Conservation (phyloP, 2,888 invertebrate genomes). For the Tupiocoris notatus region DNA sequence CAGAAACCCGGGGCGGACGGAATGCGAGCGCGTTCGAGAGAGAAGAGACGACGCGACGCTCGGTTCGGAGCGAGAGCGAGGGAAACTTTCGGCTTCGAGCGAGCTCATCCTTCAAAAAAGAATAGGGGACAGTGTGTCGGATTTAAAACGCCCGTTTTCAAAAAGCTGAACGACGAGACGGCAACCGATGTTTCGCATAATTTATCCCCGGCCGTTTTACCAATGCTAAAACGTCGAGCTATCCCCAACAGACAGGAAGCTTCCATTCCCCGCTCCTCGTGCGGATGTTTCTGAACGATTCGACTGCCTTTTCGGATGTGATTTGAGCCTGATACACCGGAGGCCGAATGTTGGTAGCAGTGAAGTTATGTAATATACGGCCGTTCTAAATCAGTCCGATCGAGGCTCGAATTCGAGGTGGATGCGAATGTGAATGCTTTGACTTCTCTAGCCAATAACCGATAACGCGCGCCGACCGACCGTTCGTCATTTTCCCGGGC, state of each 20-base stretch:
- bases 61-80: background rate
- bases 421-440: background rate
- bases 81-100: background rate
- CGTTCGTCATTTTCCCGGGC: background rate
- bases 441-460: background rate
- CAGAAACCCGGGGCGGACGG: background rate
- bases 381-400: background rate
- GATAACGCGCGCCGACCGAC: background rate
- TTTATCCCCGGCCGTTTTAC: conserved; percentile 29
- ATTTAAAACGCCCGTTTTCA: background rate
- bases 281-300: background rate
- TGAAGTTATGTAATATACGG: background rate
- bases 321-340: background rate
- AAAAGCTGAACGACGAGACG: background rate
- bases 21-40: too few species aligned
- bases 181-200: conserved; percentile 28
- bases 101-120: background rate
- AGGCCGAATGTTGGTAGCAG: background rate
- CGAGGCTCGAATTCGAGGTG: too few species aligned
- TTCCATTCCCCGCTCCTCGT: background rate
- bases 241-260: background rate
- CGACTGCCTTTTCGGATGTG: background rate
- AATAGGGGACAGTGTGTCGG: background rate
- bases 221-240: conserved; percentile 21
- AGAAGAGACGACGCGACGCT: background rate